A percentile compares a stretch with the other conserved stretches of the same genome.
phyloP scores from a whole-genome alignment of 2,797 vertebrate species.

The Melanotaenia boesemani region DNA sequence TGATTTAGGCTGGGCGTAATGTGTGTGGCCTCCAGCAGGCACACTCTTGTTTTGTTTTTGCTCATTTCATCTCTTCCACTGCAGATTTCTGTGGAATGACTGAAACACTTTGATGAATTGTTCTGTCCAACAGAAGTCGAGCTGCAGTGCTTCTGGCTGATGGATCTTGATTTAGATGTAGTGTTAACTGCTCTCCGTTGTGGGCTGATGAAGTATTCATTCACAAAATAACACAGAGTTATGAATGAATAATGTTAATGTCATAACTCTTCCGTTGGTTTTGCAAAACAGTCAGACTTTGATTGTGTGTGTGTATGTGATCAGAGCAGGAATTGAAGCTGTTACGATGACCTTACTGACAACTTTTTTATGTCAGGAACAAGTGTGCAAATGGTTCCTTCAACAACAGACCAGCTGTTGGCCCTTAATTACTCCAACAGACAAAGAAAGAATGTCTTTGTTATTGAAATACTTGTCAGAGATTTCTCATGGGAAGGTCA shows the following conservation, averaged over 20 bases:
- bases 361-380: slow-evolving; percentile 30
- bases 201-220: slow-evolving; percentile 51
- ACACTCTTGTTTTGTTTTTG: slow-evolving; percentile 39
- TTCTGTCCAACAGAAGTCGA: slow-evolving; percentile 40
- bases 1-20: slow-evolving; percentile 61
- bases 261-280: slow-evolving; percentile 22
- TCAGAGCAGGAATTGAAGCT: slow-evolving; percentile 36
- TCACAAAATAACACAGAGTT: slow-evolving; percentile 19
- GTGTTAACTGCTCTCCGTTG: slow-evolving; percentile 29
- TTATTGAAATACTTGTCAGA: slow-evolving; percentile 44
- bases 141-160: slow-evolving; percentile 45
- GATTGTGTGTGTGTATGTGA: slow-evolving; percentile 48
- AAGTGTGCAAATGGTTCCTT: slow-evolving; percentile 25
- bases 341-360: slow-evolving; percentile 15
- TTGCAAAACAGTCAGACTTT: slow-evolving; percentile 27
- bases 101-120: slow-evolving; percentile 57
- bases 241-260: slow-evolving; percentile 33
- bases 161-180: slow-evolving; percentile 49
- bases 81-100: slow-evolving; percentile 36
- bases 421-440: slow-evolving; percentile 46
- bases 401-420: slow-evolving; percentile 36
- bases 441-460: slow-evolving; percentile 47
- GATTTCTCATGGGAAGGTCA: slow-evolving; percentile 42
- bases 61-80: slow-evolving; percentile 47
- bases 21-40: slow-evolving; percentile 44